Evolutionary conservation across 2,113 vertebrate genomes (phyloP).

Genomic region (Pygoscelis adeliae): DNA sequence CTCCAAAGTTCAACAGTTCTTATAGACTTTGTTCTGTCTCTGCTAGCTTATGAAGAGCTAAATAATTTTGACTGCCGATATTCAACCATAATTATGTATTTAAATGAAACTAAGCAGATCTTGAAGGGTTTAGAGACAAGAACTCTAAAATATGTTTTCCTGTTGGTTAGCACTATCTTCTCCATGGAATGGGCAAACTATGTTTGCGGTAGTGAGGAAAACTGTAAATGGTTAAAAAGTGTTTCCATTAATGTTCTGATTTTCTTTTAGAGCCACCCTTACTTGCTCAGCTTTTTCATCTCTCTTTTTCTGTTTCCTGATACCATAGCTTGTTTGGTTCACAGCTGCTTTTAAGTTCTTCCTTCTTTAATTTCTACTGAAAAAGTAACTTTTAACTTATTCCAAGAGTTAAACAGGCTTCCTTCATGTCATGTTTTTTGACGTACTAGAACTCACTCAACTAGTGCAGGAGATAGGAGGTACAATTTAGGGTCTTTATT

Average conservation of each 20-base stretch:
- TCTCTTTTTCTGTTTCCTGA: neutral
- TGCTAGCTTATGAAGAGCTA: neutral
- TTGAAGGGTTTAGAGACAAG: neutral
- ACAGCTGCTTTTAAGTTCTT: neutral
- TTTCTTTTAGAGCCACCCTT: neutral
- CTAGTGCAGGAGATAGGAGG: neutral
- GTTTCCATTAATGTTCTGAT: neutral
- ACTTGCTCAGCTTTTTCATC: neutral
- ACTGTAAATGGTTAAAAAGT: neutral
- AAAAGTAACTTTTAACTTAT: neutral
- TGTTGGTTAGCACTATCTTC: neutral
- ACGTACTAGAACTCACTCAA: neutral
- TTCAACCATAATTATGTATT: neutral
- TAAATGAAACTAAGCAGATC: neutral
- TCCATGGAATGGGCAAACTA: neutral
- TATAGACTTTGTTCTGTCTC: neutral
- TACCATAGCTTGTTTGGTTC: neutral
- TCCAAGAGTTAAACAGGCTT: neutral
- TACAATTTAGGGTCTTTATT: neutral
- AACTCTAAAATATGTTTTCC: neutral
- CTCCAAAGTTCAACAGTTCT: neutral
- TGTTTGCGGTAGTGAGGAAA: neutral
- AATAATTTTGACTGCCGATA: neutral
- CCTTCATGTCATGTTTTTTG: neutral
- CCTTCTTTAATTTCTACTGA: neutral